phyloP scores from a whole-genome alignment of 2,797 vertebrate species.

The Pantherophis alleghaniensis region DNA sequence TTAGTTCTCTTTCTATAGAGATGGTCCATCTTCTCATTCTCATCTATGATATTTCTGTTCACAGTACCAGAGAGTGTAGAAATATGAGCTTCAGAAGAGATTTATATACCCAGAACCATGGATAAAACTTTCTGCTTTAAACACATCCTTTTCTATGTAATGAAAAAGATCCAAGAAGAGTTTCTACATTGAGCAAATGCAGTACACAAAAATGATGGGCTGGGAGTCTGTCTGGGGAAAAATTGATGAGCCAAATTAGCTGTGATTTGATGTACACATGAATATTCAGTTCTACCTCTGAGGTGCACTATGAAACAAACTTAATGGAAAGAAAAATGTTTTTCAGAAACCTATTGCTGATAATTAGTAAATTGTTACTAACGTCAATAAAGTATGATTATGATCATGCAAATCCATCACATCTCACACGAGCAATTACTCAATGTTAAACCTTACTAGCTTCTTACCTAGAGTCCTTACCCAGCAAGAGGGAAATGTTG shows the following conservation, averaged over 20 bases:
- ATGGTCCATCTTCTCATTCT: neutral
- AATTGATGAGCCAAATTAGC: constrained; percentile 44
- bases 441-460: neutral
- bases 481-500: neutral
- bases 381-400: constrained; percentile 44
- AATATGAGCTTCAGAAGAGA: neutral
- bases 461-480: neutral
- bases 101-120: neutral
- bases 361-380: constrained; percentile 56
- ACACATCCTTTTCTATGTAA: constrained; percentile 22
- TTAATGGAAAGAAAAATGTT: constrained; percentile 57
- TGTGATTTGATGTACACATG: constrained; percentile 49
- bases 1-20: neutral
- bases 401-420: constrained; percentile 34
- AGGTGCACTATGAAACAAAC: constrained; percentile 54
- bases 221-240: constrained; percentile 13
- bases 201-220: constrained; percentile 36
- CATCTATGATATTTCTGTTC: neutral
- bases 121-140: neutral
- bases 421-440: constrained; percentile 19
- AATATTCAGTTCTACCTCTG: constrained; percentile 58
- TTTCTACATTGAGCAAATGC: constrained; percentile 43
- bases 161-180: constrained; percentile 30
- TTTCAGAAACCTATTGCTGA: constrained; percentile 45
- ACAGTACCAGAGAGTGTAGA: neutral